Evolutionary conservation across 2,797 vertebrate species (phyloP).

Genomic region (Apogon hyalosoma): DNA sequence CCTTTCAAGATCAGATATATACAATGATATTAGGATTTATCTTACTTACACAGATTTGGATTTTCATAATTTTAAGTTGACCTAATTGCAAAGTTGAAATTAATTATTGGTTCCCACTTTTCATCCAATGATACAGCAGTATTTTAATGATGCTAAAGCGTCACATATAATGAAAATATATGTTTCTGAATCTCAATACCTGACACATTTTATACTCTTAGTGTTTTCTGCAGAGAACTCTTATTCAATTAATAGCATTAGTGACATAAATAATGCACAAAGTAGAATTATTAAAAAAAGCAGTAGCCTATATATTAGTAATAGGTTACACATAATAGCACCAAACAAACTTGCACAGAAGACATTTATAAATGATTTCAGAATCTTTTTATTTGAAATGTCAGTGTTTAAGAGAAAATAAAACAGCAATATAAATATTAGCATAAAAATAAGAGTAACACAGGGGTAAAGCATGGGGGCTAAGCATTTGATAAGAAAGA

Average conservation of each 20-base stretch:
- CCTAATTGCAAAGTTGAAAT: neutral
- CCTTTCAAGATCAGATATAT: no score
- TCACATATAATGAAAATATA: neutral
- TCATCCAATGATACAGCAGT: neutral
- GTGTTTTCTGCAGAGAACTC: neutral
- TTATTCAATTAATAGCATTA: constrained; percentile 1
- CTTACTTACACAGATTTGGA: neutral
- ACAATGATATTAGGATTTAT: no score
- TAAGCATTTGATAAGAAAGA: constrained; percentile 91
- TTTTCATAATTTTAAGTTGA: neutral
- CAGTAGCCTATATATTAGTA: neutral
- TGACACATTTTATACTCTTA: no score
- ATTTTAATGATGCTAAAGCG: neutral
- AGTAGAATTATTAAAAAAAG: constrained; percentile 7
- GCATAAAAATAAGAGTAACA: constrained; percentile 99
- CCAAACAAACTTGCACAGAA: constrained; percentile 39
- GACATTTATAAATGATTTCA: constrained; percentile 76
- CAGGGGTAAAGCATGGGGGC: constrained; percentile 79
- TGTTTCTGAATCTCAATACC: constrained; percentile 1
- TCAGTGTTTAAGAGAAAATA: constrained; percentile 93
- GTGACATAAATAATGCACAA: neutral
- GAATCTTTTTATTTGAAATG: constrained; percentile 97
- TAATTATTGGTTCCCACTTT: neutral
- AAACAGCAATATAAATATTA: constrained; percentile 99
- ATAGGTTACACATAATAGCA: neutral